A percentile compares a stretch with the other conserved stretches of the same genome.
Evolutionary conservation across 2,113 vertebrate species (phyloP).

Genomic region (Galeopterus variegatus): DNA sequence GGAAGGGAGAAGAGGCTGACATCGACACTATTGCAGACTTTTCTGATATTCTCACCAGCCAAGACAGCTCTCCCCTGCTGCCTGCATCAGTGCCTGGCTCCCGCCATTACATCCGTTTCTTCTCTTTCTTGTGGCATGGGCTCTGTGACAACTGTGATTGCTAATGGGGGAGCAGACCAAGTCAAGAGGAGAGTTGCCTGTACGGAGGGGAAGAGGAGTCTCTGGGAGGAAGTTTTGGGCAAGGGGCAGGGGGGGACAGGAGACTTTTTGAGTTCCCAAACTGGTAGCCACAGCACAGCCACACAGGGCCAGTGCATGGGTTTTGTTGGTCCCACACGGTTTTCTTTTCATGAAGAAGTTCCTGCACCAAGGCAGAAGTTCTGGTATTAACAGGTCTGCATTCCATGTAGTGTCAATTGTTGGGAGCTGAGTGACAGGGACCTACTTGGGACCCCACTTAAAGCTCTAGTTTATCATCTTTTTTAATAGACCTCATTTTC

Average conservation of each 20-base stretch:
- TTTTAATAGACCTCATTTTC: not conserved
- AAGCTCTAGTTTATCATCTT: not conserved
- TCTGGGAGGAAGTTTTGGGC: too few relatives aligned
- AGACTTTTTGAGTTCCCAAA: not conserved
- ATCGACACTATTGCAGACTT: accelerated
- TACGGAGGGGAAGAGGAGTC: too few relatives aligned
- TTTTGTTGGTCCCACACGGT: accelerated
- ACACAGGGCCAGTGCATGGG: accelerated
- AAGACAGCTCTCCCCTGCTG: not conserved
- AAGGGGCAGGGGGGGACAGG: accelerated
- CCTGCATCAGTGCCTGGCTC: accelerated
- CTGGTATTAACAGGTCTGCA: accelerated
- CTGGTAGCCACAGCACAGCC: not conserved
- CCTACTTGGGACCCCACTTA: accelerated
- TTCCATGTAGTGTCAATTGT: accelerated
- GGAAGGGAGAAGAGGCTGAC: not conserved
- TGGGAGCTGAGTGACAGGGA: not conserved
- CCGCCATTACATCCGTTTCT: accelerated
- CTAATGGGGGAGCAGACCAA: accelerated
- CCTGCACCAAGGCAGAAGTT: not conserved
- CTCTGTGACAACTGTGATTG: accelerated
- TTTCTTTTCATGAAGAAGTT: not conserved
- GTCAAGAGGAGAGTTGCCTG: not conserved
- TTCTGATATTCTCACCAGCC: not conserved
- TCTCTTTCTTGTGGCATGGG: not conserved